Evolutionary conservation across 1,140 invertebrate species (phyloP).

Genomic region (Paramacrobiotus metropolitanus): DNA sequence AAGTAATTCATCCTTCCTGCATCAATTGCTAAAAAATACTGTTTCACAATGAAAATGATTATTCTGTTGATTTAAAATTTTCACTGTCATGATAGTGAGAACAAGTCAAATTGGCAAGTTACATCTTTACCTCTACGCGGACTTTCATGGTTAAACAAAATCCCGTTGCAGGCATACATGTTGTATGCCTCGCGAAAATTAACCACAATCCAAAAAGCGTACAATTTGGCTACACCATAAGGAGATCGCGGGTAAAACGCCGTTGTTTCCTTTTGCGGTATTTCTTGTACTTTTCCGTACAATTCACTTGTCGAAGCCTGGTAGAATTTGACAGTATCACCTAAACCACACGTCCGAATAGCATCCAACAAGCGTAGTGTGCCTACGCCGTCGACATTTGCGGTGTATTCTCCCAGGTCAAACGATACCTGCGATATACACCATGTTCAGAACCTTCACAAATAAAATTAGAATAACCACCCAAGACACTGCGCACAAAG

Average conservation of each 20-base stretch:
- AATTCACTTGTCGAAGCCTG: constrained; percentile 96
- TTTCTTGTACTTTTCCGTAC: constrained; percentile 88
- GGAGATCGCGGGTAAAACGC: constrained; percentile 98
- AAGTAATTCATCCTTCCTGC: not conserved
- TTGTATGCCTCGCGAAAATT: constrained; percentile 95
- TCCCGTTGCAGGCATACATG: constrained; percentile 95
- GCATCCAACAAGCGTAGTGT: constrained; percentile 83
- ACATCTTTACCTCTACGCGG: constrained; percentile 48
- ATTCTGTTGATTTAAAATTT: too few species aligned
- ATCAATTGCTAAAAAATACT: too few species aligned
- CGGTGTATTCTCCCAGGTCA: constrained; percentile 94
- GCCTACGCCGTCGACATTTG: constrained; percentile 94
- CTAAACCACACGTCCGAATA: constrained; percentile 66
- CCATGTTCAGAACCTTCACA: not conserved
- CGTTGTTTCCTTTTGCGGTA: constrained; percentile 89
- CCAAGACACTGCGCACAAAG: too few species aligned
- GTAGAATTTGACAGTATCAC: constrained; percentile 70
- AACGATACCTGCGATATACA: constrained; percentile 47
- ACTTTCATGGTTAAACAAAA: constrained; percentile 97
- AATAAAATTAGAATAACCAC: too few species aligned
- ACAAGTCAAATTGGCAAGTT: too few species aligned
- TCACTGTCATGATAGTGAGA: too few species aligned
- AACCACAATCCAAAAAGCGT: constrained; percentile 93
- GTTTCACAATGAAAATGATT: too few species aligned
- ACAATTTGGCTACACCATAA: constrained; percentile 94